These are phyloP conservation scores for Ecliptopera silaceata DNA, from an alignment of 2,888 invertebrate species.

Conservation along the genomic window DNA sequence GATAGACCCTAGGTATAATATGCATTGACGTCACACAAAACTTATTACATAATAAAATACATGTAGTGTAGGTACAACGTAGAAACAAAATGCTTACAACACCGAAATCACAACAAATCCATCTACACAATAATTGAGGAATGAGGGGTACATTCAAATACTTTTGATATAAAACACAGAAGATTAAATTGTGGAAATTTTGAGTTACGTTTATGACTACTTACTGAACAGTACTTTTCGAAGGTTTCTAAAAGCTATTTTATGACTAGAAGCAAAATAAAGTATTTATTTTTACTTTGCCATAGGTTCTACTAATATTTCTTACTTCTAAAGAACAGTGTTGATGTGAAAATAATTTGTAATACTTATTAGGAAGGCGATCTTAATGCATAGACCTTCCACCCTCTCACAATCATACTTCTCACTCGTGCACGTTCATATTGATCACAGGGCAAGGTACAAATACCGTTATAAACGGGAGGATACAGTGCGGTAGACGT, in stretches of 20 bases:
- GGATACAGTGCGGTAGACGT: conserved; percentile 1
- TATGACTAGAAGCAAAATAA: conserved; percentile 32
- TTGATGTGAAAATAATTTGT: conserved; percentile 18
- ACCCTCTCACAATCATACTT: conserved; percentile 6
- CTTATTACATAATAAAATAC: conserved; percentile 15
- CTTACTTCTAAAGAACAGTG: conserved; percentile 21
- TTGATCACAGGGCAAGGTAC: not conserved
- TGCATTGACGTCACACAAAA: conserved; percentile 23
- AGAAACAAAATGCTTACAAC: conserved; percentile 23
- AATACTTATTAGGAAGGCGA: conserved; percentile 21
- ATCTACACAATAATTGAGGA: conserved; percentile 22
- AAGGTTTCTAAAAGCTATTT: conserved; percentile 29
- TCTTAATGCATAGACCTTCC: conserved; percentile 18
- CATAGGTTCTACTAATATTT: conserved; percentile 17
- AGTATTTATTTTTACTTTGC: conserved; percentile 19
- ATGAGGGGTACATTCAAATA: conserved; percentile 29
- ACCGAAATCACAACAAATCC: conserved; percentile 15
- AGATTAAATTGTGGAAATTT: conserved; percentile 32
- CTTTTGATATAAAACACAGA: conserved; percentile 17
- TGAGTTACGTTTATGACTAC: conserved; percentile 28
- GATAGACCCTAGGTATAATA: too few species aligned
- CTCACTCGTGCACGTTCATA: conserved; percentile 5
- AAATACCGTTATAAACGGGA: not conserved
- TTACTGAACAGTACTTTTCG: conserved; percentile 27
- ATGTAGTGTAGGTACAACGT: conserved; percentile 20